Evolutionary conservation across 2,113 vertebrate species (phyloP).

Genomic region (Piprites chloris): DNA sequence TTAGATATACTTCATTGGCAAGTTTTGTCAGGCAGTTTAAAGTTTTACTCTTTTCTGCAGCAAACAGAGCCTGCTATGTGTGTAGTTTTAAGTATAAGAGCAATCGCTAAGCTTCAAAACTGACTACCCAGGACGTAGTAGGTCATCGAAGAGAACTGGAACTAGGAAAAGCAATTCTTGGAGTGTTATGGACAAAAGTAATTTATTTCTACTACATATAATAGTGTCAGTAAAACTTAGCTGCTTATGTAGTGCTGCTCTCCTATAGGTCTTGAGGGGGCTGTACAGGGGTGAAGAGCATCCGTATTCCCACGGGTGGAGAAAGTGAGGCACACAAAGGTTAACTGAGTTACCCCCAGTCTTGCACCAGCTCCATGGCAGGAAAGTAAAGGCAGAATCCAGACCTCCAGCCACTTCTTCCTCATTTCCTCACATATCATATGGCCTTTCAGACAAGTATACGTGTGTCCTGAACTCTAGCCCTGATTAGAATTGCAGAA

Average conservation of each 20-base stretch:
- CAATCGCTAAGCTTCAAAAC: slow-evolving; percentile 37
- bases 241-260: background rate
- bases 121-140: slow-evolving; percentile 13
- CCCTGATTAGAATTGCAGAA: background rate
- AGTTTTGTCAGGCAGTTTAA: slow-evolving; percentile 84
- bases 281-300: background rate
- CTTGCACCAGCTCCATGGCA: background rate
- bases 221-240: slow-evolving; percentile 1
- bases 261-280: background rate
- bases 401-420: background rate
- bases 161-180: slow-evolving; percentile 30
- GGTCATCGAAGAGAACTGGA: slow-evolving; percentile 21
- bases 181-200: background rate
- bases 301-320: background rate
- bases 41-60: slow-evolving; percentile 83
- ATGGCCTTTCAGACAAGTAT: background rate
- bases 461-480: background rate
- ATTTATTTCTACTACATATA: background rate
- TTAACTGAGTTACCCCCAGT: background rate
- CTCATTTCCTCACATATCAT: background rate
- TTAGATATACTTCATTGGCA: slow-evolving; percentile 76
- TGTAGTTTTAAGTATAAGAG: slow-evolving; percentile 39
- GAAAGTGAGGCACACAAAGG: slow-evolving; percentile 3
- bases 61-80: slow-evolving; percentile 70
- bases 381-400: background rate